Percentiles rank a stretch among this genome's conserved stretches.
phyloP scores from a whole-genome alignment of 2,888 invertebrate species.

The Galeruca laticollis region DNA sequence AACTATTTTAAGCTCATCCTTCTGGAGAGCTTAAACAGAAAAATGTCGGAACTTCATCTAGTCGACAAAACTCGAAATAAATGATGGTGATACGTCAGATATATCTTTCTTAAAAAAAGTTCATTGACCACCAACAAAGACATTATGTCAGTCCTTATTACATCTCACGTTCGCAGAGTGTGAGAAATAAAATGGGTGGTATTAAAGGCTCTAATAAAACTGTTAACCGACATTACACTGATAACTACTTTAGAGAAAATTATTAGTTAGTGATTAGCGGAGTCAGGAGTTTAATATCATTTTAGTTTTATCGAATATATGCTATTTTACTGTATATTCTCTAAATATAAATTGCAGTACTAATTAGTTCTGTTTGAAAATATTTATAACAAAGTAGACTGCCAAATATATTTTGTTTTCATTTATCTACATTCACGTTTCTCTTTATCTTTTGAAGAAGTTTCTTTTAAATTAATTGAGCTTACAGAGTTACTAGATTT shows the following conservation, averaged over 20 bases:
- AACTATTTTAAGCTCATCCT: slow-evolving; percentile 25
- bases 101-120: slow-evolving; percentile 15
- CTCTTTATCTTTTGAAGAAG: background rate
- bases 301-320: too few species aligned
- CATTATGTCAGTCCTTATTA: slow-evolving; percentile 6
- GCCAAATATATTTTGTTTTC: too few species aligned
- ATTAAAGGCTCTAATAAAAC: background rate
- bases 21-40: background rate
- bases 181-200: slow-evolving; percentile 2
- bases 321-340: too few species aligned
- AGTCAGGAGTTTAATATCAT: background rate
- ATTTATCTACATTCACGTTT: too few species aligned
- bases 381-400: too few species aligned
- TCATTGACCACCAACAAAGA: slow-evolving; percentile 19
- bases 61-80: slow-evolving; percentile 3
- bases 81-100: slow-evolving; percentile 11
- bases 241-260: background rate
- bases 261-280: background rate
- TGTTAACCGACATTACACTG: too few species aligned
- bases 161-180: slow-evolving; percentile 4
- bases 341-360: too few species aligned
- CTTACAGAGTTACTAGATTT: background rate
- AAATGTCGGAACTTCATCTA: slow-evolving; percentile 14
- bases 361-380: too few species aligned
- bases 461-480: too few species aligned